These are phyloP conservation scores for Oceanodroma tethys DNA, from an alignment of 2,113 vertebrate genomes.

Conservation along the genomic window DNA sequence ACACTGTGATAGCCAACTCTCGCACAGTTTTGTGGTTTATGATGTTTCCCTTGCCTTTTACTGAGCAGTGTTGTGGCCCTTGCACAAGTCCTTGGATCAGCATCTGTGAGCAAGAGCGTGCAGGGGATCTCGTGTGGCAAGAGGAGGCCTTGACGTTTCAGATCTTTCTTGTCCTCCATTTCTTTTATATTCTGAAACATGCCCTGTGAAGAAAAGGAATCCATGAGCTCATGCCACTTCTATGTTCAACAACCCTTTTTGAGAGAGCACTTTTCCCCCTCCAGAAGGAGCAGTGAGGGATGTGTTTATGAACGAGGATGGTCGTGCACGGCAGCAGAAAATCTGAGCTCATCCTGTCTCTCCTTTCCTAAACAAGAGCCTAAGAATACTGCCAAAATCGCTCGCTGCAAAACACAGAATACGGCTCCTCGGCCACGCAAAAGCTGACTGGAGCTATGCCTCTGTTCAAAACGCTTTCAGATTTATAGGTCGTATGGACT, in stretches of 20 bases:
- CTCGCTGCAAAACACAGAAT: not conserved
- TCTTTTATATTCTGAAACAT: not conserved
- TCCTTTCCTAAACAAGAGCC: not conserved
- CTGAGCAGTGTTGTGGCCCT: not conserved
- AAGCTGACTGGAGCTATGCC: not conserved
- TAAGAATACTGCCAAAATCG: not conserved
- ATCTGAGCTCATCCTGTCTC: not conserved
- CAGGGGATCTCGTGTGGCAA: fast-evolving
- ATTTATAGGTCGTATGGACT: not conserved
- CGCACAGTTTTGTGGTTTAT: not conserved
- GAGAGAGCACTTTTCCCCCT: not conserved
- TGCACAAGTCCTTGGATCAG: not conserved
- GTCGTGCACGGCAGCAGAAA: not conserved
- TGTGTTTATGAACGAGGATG: not conserved
- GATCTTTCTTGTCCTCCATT: not conserved
- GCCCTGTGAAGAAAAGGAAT: not conserved
- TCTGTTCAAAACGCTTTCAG: not conserved
- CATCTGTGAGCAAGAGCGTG: not conserved
- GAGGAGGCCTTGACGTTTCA: not conserved
- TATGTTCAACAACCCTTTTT: not conserved
- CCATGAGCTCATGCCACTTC: not conserved
- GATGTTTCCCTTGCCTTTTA: not conserved
- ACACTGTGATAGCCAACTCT: not conserved
- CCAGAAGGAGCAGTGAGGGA: not conserved
- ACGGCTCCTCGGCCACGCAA: not conserved